Conservation (phyloP, 2,888 invertebrate genomes). For the Idaea biselata region DNA sequence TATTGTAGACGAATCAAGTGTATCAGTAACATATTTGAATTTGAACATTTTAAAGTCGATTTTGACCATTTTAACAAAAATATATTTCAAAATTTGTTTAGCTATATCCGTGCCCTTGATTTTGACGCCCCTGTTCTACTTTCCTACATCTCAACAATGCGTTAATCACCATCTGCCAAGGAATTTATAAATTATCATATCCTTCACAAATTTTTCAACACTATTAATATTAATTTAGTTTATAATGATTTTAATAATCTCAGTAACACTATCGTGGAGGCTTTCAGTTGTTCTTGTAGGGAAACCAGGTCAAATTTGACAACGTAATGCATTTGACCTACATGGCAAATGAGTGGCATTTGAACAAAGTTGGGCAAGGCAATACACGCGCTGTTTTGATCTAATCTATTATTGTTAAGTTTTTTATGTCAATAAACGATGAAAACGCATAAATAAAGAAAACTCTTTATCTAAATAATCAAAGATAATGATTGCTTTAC, state of each 20-base stretch:
- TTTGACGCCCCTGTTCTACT: constrained; percentile 74
- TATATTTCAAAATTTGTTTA: constrained; percentile 50
- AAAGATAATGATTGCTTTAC: not conserved
- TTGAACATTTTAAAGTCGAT: constrained; percentile 48
- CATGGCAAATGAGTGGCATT: constrained; percentile 60
- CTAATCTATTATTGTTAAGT: constrained; percentile 13
- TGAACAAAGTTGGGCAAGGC: constrained; percentile 56
- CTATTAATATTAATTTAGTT: not conserved
- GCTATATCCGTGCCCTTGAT: constrained; percentile 65
- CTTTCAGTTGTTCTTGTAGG: constrained; percentile 40
- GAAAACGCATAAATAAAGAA: not conserved
- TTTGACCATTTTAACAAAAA: constrained; percentile 53
- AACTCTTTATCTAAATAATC: not conserved
- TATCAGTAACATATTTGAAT: not conserved
- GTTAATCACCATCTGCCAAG: constrained; percentile 63
- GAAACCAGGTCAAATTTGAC: constrained; percentile 70
- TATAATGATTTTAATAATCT: constrained; percentile 14
- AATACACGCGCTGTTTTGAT: constrained; percentile 19
- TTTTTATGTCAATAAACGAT: not conserved
- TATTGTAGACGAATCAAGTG: not conserved
- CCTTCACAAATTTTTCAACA: constrained; percentile 29
- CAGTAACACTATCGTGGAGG: constrained; percentile 21
- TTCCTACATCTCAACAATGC: constrained; percentile 72
- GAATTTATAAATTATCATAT: constrained; percentile 33
- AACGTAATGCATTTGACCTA: constrained; percentile 73